Evolutionary conservation across 2,113 vertebrate genomes (phyloP).

Genomic region (Ochotona princeps): DNA sequence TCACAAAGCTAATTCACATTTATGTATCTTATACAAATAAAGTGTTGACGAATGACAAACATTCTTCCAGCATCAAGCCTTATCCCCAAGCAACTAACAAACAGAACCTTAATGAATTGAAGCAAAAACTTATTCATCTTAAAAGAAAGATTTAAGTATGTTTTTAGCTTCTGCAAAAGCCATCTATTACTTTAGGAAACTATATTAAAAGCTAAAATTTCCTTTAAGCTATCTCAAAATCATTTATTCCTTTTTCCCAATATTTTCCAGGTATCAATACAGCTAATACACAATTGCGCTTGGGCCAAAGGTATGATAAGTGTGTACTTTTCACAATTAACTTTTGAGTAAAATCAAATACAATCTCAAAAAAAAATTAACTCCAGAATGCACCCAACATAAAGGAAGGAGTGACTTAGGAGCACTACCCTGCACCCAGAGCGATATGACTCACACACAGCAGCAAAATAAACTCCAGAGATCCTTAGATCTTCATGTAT

Average conservation of each 20-base stretch:
- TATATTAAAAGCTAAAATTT: conserved; percentile 36
- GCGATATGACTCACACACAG: background rate
- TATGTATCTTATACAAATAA: background rate
- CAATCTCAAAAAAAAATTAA: background rate
- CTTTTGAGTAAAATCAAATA: conserved; percentile 19
- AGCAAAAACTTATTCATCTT: background rate
- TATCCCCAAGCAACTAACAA: background rate
- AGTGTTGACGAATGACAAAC: background rate
- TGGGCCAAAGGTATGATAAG: background rate
- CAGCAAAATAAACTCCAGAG: background rate
- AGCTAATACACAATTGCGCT: background rate
- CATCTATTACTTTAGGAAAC: background rate
- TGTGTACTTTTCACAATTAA: background rate
- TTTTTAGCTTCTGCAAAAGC: conserved; percentile 34
- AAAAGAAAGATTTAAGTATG: background rate
- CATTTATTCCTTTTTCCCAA: background rate
- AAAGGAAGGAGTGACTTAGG: conserved; percentile 3
- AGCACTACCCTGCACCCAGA: background rate
- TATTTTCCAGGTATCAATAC: conserved; percentile 46
- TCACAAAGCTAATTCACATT: background rate
- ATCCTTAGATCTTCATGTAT: background rate
- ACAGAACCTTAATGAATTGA: background rate
- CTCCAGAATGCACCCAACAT: background rate
- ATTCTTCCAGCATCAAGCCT: background rate
- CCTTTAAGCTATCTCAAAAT: background rate